These are phyloP conservation scores for Ophraella communa DNA, from an alignment of 2,888 invertebrate genomes.

Conservation along the genomic window DNA sequence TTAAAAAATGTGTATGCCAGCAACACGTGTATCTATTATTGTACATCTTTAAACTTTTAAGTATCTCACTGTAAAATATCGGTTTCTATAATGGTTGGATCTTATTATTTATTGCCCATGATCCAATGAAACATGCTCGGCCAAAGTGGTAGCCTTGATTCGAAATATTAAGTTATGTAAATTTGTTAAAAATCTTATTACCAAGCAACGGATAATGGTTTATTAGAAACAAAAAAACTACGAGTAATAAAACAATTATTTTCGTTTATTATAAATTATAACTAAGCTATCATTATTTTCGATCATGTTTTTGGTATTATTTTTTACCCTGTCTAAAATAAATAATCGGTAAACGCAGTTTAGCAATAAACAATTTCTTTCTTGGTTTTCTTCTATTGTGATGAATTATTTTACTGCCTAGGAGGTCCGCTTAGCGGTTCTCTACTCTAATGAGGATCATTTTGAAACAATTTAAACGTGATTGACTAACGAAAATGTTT, in stretches of 20 bases:
- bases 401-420: conserved; percentile 23
- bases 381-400: conserved; percentile 12
- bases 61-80: neutral
- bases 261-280: neutral
- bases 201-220: neutral
- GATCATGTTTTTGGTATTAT: too few relatives aligned
- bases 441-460: conserved; percentile 20
- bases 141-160: neutral
- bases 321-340: too few relatives aligned
- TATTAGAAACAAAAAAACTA: neutral
- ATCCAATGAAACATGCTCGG: neutral
- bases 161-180: neutral
- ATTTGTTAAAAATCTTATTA: neutral
- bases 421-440: conserved; percentile 17
- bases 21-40: too few relatives aligned
- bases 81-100: neutral
- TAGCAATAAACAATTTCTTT: neutral
- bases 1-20: too few relatives aligned
- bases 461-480: conserved; percentile 15
- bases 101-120: neutral
- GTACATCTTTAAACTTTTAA: neutral
- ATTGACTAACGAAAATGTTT: conserved; percentile 15
- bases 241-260: neutral
- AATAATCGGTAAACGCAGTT: too few relatives aligned
- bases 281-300: neutral